These are phyloP conservation scores for Melanotaenia boesemani DNA, from an alignment of 2,797 vertebrate genomes.

Conservation along the genomic window DNA sequence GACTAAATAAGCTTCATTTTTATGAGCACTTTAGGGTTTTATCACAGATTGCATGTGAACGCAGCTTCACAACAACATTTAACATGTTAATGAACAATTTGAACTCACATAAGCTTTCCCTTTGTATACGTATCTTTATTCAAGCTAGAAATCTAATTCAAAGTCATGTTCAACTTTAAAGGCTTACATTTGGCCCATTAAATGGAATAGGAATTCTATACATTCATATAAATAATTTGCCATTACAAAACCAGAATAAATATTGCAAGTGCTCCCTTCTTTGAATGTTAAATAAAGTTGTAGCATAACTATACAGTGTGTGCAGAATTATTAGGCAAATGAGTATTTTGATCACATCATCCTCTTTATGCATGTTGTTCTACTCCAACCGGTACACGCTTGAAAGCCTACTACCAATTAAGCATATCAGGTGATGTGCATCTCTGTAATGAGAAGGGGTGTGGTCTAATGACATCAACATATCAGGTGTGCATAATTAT, in stretches of 20 bases:
- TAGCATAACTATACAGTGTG: constrained; percentile 20
- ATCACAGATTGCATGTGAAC: constrained; percentile 56
- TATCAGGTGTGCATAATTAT: too few species aligned
- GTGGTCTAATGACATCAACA: too few species aligned
- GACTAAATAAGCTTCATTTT: constrained; percentile 54
- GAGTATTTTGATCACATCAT: too few species aligned
- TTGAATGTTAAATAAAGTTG: constrained; percentile 43
- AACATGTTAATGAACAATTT: constrained; percentile 24
- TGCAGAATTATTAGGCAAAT: too few species aligned
- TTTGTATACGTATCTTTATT: constrained; percentile 7
- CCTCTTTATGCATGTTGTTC: too few species aligned
- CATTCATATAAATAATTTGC: constrained; percentile 67
- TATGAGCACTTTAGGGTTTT: constrained; percentile 70
- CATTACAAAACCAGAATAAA: constrained; percentile 59
- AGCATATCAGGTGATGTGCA: too few species aligned
- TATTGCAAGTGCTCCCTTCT: constrained; percentile 73
- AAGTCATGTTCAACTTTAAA: constrained; percentile 35
- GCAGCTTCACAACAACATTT: constrained; percentile 38
- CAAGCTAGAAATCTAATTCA: constrained; percentile 23
- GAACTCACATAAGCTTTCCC: constrained; percentile 14
- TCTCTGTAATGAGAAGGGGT: too few species aligned
- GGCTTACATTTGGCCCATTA: constrained; percentile 53
- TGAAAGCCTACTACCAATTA: too few species aligned
- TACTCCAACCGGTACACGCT: too few species aligned
- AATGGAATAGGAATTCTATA: constrained; percentile 61